Conservation (phyloP, 2,888 invertebrate species). For the Cheiracanthium punctorium region DNA sequence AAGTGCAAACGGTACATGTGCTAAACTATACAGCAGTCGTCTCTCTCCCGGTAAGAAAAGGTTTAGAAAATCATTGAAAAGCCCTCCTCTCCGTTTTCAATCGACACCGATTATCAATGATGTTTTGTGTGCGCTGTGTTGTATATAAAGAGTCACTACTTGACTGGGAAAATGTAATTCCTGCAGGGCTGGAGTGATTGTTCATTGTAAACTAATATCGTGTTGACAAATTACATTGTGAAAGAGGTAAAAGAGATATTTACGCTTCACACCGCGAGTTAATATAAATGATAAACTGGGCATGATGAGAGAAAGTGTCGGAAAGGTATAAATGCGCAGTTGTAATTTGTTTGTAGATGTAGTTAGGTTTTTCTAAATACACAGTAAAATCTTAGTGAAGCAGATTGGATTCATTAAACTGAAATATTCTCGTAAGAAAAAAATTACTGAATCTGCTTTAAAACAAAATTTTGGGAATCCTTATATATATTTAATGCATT, state of each 20-base stretch:
- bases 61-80: not conserved
- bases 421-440: too few species aligned
- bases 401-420: too few species aligned
- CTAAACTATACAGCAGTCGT: not conserved
- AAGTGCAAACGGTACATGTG: conserved; percentile 10
- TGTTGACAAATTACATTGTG: not conserved
- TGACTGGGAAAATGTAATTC: conserved; percentile 1
- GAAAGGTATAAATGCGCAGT: too few species aligned
- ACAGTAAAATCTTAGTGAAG: too few species aligned
- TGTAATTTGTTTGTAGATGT: too few species aligned
- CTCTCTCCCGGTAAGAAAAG: not conserved
- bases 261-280: not conserved
- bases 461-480: too few species aligned
- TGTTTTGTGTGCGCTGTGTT: not conserved
- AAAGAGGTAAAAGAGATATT: not conserved
- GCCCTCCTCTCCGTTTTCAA: not conserved
- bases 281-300: not conserved
- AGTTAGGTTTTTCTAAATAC: too few species aligned
- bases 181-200: not conserved
- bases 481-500: too few species aligned
- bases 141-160: not conserved
- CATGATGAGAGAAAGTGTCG: not conserved
- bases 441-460: too few species aligned
- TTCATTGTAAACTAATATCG: conserved; percentile 1
- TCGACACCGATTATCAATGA: not conserved